Evolutionary conservation across 2,113 vertebrate species (phyloP).

Genomic region (Scatophagus argus): DNA sequence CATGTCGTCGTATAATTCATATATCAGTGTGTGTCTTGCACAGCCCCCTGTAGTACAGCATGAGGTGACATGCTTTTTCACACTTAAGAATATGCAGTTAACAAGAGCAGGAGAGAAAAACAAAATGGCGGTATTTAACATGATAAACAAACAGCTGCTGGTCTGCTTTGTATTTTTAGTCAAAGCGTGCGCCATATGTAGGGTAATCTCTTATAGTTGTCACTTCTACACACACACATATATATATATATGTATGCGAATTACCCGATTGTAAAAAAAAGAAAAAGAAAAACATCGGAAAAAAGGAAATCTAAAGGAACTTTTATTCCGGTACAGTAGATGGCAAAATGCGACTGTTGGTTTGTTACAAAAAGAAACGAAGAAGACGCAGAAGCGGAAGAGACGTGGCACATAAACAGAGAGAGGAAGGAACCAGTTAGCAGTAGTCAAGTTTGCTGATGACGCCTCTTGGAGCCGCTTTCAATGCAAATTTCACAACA

Average conservation of each 20-base stretch:
- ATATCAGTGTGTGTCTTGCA: neutral
- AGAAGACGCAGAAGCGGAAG: slow-evolving; percentile 68
- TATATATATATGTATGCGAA: neutral
- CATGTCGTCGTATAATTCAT: neutral
- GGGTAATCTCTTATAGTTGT: neutral
- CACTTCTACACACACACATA: neutral
- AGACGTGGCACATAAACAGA: slow-evolving; percentile 82
- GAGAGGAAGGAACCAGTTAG: slow-evolving; percentile 50
- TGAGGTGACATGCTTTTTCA: neutral
- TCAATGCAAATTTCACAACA: neutral
- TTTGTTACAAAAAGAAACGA: neutral
- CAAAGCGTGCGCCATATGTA: neutral
- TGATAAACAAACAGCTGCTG: neutral
- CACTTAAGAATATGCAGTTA: neutral
- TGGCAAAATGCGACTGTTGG: neutral
- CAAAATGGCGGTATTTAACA: neutral
- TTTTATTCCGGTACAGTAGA: slow-evolving; percentile 41
- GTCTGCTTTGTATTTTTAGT: neutral
- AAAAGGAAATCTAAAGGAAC: neutral
- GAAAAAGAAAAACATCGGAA: too few species aligned
- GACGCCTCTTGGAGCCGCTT: slow-evolving; percentile 38
- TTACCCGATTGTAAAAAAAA: neutral
- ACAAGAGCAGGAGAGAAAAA: neutral
- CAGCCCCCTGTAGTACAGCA: neutral
- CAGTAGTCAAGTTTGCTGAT: slow-evolving; percentile 39